Evolutionary conservation across 2,888 invertebrate genomes (phyloP).

Genomic region (Harpalus rubripes): DNA sequence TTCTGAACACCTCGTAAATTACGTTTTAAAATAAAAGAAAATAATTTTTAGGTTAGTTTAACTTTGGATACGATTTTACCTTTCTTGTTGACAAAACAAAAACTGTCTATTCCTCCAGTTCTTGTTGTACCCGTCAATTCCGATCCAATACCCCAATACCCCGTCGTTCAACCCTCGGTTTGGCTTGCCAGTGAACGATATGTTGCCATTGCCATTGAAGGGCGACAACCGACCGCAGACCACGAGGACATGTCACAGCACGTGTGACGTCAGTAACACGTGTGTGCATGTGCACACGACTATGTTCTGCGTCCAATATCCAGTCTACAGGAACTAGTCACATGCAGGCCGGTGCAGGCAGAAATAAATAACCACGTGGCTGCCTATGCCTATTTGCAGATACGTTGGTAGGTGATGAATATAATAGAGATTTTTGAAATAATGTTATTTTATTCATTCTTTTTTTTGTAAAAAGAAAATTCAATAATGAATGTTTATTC

Average conservation of each 20-base stretch:
- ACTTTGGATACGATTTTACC: too few relatives aligned
- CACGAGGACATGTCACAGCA: slow-evolving; percentile 26
- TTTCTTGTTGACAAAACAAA: too few relatives aligned
- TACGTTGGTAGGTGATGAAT: background rate
- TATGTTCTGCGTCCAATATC: background rate
- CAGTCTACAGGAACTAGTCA: background rate
- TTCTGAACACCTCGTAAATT: too few relatives aligned
- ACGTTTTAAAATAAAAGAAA: too few relatives aligned
- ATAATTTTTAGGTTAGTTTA: too few relatives aligned
- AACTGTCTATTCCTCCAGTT: too few relatives aligned
- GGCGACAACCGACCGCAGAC: background rate
- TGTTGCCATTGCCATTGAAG: slow-evolving; percentile 10
- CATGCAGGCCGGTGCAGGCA: slow-evolving; percentile 4
- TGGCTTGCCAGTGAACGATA: background rate
- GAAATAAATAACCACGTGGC: slow-evolving; percentile 1
- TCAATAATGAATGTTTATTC: too few relatives aligned
- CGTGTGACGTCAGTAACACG: slow-evolving; percentile 36
- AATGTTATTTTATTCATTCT: too few relatives aligned
- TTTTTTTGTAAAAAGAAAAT: too few relatives aligned
- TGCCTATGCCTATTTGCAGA: background rate
- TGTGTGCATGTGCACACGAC: slow-evolving; percentile 22
- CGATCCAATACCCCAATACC: too few relatives aligned
- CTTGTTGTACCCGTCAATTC: too few relatives aligned
- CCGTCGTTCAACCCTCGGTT: background rate
- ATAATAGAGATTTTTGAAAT: background rate